Conservation (phyloP, 2,797 vertebrate genomes). For the Acomys russatus region DNA sequence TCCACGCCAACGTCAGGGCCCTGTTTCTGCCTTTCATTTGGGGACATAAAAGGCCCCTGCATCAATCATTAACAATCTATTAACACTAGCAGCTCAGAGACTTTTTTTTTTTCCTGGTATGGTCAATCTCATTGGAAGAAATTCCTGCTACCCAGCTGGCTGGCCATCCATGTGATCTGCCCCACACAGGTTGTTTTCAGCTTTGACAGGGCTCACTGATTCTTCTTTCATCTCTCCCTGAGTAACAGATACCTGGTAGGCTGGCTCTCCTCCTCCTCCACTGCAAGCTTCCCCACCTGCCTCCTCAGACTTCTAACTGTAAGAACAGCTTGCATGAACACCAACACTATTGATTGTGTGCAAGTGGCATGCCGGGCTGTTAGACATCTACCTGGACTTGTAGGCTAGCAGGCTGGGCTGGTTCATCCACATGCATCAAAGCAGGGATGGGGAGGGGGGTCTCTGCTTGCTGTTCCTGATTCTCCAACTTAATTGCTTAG, state of each 20-base stretch:
- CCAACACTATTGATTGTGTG: conserved; percentile 86
- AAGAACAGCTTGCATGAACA: conserved; percentile 80
- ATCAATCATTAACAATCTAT: conserved; percentile 93
- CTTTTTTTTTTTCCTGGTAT: conserved; percentile 88
- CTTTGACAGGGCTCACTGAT: conserved; percentile 83
- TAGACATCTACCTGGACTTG: neutral
- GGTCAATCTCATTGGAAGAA: conserved; percentile 88
- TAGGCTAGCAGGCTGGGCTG: neutral
- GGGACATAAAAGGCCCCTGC: conserved; percentile 88
- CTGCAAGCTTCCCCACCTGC: conserved; percentile 80
- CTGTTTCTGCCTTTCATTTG: conserved; percentile 88
- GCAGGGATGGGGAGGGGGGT: neutral
- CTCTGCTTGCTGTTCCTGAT: conserved; percentile 34
- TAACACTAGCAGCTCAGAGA: conserved; percentile 91
- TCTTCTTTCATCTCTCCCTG: conserved; percentile 91
- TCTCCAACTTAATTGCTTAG: conserved; percentile 54
- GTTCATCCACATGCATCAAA: neutral
- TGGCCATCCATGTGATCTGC: conserved; percentile 8
- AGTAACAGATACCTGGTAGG: conserved; percentile 87
- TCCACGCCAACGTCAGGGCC: conserved; percentile 80
- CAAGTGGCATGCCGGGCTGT: conserved; percentile 71
- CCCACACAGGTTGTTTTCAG: conserved; percentile 59
- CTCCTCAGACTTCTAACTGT: conserved; percentile 9
- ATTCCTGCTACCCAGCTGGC: conserved; percentile 90
- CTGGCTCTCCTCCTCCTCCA: conserved; percentile 80